Evolutionary conservation across 2,888 invertebrate species (phyloP), one percentile per base, ranked within the genome.

Genomic region (Drosophila paramelanica): DNA sequence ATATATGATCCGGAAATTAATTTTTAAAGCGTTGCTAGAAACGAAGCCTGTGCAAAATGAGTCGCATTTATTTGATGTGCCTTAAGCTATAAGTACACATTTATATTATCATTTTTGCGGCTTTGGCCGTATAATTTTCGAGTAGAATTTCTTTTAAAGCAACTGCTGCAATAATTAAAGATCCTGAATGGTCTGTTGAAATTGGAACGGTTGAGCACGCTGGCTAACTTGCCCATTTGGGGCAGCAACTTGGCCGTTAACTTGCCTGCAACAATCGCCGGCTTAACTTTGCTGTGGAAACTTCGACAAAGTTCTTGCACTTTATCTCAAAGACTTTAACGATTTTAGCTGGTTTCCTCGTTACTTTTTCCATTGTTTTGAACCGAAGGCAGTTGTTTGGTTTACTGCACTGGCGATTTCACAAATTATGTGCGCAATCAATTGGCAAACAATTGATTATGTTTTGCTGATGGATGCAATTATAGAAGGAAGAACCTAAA

Each of bases 371-470:
- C 46, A 58, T 73, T 64, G 67, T 68, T 64, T 64, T 70, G 17
- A 82, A 81, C 72, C 78, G 69, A 65, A 61, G 70, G 59, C 79
- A 72, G 77, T 69, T 73, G 68, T 38, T 53, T 38, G 50, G 46
- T 25, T 41, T 10, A 46, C 23, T 36, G 25, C 7, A 13, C 36
- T 42, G 52, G 36, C 41, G 69, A 33, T 51, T 58, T 72, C 58
- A 51, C 65, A 75, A 75, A 64, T 67, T 62, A 65, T 70, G 73
- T 41, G 57, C 46, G 67, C 62, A 68, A 73, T 75, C 56, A 73
- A 72, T 56, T 73, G 46, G 36, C 38, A 49, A 46, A 61, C 53
- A 49, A 53, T 62, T 53, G 43, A 76, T 76, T 76, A 69, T 51
- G 33, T 8, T 43, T 36, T 38, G 36, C 42, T 62, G 43, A 51